Percentiles rank a stretch among this genome's conserved stretches.
Evolutionary conservation across 2,888 invertebrate genomes (phyloP).

Genomic region (Geophilus truncorum): DNA sequence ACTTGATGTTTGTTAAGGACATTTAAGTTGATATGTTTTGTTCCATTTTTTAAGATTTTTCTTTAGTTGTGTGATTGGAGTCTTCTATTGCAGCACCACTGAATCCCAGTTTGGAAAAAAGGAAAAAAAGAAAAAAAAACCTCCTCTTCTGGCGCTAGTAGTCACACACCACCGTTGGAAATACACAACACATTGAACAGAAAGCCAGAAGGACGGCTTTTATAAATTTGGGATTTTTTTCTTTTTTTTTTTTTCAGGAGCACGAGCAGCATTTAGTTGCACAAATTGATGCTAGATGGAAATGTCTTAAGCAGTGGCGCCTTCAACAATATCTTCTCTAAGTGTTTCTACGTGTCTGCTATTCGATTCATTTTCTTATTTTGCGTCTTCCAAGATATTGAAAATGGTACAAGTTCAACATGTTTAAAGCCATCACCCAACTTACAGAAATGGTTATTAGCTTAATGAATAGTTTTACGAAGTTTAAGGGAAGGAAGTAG

Average conservation of each 20-base stretch:
- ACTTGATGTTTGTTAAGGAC: slow-evolving; percentile 12
- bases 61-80: neutral
- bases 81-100: slow-evolving; percentile 27
- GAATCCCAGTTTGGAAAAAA: neutral
- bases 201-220: slow-evolving; percentile 23
- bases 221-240: neutral
- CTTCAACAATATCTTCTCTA: neutral
- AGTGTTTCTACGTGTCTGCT: neutral
- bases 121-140: neutral
- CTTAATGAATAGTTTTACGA: slow-evolving; percentile 15
- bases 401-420: slow-evolving; percentile 22
- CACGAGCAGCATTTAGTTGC: neutral
- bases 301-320: slow-evolving; percentile 22
- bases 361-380: neutral
- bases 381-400: neutral
- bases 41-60: neutral
- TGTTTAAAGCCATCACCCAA: slow-evolving; percentile 20
- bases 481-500: neutral
- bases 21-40: slow-evolving; percentile 25
- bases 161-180: slow-evolving; percentile 5
- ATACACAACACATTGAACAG: slow-evolving; percentile 22
- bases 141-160: neutral
- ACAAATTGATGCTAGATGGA: slow-evolving; percentile 17
- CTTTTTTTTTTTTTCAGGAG: neutral
- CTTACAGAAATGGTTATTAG: slow-evolving; percentile 27